Conservation (phyloP, 1,140 invertebrate genomes). For the Zaprionus vittiger region DNA sequence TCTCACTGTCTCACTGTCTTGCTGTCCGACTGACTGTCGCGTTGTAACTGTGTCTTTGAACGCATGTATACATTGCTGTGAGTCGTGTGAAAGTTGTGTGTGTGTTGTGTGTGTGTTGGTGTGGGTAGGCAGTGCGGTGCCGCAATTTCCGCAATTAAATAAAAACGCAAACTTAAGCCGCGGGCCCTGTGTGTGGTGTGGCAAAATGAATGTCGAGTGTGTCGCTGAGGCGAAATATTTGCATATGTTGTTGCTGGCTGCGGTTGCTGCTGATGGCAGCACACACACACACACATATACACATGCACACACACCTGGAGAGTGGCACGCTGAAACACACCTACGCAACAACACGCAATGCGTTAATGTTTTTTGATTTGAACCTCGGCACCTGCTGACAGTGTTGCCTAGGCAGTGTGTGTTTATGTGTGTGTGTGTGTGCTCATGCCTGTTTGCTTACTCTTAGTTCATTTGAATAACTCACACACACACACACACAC, state of each 20-base stretch:
- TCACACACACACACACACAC: conserved; percentile 46
- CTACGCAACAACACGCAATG: conserved; percentile 66
- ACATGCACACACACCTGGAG: background rate
- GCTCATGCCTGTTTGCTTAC: conserved; percentile 13
- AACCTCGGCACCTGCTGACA: conserved; percentile 58
- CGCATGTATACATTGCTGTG: background rate
- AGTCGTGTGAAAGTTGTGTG: conserved; percentile 2
- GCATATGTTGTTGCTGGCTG: conserved; percentile 63
- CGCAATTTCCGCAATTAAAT: conserved; percentile 83
- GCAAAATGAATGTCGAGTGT: conserved; percentile 69
- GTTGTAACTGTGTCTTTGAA: background rate
- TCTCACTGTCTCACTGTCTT: conserved; percentile 13
- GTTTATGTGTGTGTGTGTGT: conserved; percentile 31
- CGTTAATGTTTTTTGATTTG: conserved; percentile 81
- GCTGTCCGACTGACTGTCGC: conserved; percentile 18
- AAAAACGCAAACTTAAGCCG: conserved; percentile 83
- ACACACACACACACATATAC: conserved; percentile 33
- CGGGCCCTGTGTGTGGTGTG: conserved; percentile 23
- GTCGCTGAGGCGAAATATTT: conserved; percentile 75
- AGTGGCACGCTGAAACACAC: conserved; percentile 28
- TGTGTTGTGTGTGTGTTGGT: conserved; percentile 22
- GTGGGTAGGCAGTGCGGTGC: conserved; percentile 59
- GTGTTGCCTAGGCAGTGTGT: conserved; percentile 35
- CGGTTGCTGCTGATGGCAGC: conserved; percentile 46
- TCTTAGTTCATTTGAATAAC: conserved; percentile 73